Conservation (phyloP, 2,888 invertebrate species). For the Serrognathus titanus region DNA sequence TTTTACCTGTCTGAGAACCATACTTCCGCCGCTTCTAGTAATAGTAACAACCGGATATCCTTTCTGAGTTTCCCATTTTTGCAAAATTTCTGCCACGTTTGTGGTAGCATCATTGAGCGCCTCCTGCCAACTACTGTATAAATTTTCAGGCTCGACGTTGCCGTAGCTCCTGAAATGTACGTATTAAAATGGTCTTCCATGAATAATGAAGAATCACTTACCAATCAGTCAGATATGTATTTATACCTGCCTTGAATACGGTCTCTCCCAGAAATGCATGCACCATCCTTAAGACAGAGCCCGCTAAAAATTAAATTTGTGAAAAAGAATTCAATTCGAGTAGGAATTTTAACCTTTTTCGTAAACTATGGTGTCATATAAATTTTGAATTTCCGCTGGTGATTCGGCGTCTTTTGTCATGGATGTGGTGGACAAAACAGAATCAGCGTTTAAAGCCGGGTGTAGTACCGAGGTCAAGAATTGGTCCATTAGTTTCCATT, state of each 20-base stretch:
- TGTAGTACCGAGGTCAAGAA: slow-evolving; percentile 47
- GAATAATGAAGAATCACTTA: not conserved
- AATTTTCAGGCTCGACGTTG: slow-evolving; percentile 28
- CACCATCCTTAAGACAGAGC: slow-evolving; percentile 54
- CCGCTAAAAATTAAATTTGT: slow-evolving; percentile 42
- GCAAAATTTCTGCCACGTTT: slow-evolving; percentile 9
- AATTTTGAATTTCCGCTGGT: slow-evolving; percentile 52
- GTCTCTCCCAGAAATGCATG: slow-evolving; percentile 17
- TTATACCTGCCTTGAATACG: slow-evolving; percentile 18
- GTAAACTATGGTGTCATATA: slow-evolving; percentile 60
- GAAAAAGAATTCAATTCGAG: too few species aligned
- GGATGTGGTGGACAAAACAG: slow-evolving; percentile 51
- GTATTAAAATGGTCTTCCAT: too few species aligned
- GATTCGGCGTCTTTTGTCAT: slow-evolving; percentile 55
- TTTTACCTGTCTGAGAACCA: slow-evolving; percentile 2
- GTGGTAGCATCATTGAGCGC: not conserved
- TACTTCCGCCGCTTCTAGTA: not conserved
- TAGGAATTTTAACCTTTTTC: slow-evolving; percentile 52
- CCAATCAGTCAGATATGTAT: slow-evolving; percentile 18
- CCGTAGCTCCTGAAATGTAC: slow-evolving; percentile 4
- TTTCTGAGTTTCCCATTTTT: slow-evolving; percentile 17
- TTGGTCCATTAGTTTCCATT: slow-evolving; percentile 48
- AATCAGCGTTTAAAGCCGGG: slow-evolving; percentile 43
- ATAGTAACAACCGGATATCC: slow-evolving; percentile 24
- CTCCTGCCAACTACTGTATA: slow-evolving; percentile 37